Conservation (phyloP, 2,888 invertebrate species). For the Rhagonycha lutea region DNA sequence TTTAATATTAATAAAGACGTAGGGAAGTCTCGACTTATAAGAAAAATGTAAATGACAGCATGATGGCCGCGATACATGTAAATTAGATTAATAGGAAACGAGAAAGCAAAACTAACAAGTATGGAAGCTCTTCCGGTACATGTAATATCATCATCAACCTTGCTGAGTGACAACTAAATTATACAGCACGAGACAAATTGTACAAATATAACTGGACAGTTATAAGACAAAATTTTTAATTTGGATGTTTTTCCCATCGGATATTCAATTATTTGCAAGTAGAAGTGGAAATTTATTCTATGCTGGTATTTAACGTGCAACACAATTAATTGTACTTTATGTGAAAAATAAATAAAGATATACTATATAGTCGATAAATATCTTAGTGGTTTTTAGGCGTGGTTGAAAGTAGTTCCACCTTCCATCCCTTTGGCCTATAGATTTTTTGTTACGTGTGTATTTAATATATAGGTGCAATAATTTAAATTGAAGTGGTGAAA, state of each 20-base stretch:
- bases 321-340: not conserved
- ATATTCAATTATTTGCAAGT: not conserved
- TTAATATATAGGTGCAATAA: not conserved
- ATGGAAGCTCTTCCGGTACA: slow-evolving; percentile 51
- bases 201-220: not conserved
- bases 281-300: not conserved
- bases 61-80: slow-evolving; percentile 46
- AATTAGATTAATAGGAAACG: slow-evolving; percentile 44
- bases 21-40: slow-evolving; percentile 22
- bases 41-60: slow-evolving; percentile 32
- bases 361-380: not conserved
- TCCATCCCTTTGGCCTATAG: not conserved
- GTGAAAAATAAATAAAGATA: not conserved
- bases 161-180: slow-evolving; percentile 43
- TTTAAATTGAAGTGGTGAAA: not conserved
- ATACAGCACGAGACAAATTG: slow-evolving; percentile 29
- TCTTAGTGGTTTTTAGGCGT: not conserved
- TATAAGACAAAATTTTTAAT: not conserved
- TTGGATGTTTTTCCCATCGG: not conserved
- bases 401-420: not conserved
- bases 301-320: not conserved
- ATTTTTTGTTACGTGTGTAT: not conserved
- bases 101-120: slow-evolving; percentile 35
- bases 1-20: slow-evolving; percentile 24
- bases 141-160: slow-evolving; percentile 44